Conservation (phyloP, 1,140 invertebrate species). For the Portunus trituberculatus region DNA sequence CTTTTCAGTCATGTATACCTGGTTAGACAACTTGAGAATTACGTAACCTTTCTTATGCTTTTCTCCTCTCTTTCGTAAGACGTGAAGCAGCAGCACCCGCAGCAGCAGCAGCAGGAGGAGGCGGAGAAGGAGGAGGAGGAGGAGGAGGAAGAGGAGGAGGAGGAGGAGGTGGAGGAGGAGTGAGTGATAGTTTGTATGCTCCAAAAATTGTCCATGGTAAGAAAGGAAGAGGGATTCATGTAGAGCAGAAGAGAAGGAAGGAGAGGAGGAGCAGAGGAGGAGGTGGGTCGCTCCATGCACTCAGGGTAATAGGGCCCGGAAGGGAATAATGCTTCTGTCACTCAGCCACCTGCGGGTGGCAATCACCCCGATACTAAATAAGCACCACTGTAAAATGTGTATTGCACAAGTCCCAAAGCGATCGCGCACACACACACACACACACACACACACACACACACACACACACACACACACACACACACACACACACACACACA, state of each 20-base stretch:
- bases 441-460: slow-evolving; percentile 18
- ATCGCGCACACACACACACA: background rate
- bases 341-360: background rate
- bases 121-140: background rate
- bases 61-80: background rate
- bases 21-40: too few species aligned
- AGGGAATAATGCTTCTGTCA: slow-evolving; percentile 3
- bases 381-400: background rate
- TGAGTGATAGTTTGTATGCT: background rate
- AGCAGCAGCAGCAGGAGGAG: too few species aligned
- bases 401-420: background rate
- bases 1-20: too few species aligned
- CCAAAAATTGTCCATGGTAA: too few species aligned
- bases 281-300: background rate
- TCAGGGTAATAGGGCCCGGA: background rate
- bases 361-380: background rate
- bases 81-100: too few species aligned
- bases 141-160: too few species aligned
- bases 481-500: background rate
- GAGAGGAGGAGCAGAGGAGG: background rate
- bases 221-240: background rate
- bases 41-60: too few species aligned
- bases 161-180: background rate
- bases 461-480: slow-evolving; percentile 18
- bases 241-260: background rate